Evolutionary conservation across 2,113 vertebrate species (phyloP), one percentile per base, ranked within the genome.

Genomic region (Hippolais icterina): DNA sequence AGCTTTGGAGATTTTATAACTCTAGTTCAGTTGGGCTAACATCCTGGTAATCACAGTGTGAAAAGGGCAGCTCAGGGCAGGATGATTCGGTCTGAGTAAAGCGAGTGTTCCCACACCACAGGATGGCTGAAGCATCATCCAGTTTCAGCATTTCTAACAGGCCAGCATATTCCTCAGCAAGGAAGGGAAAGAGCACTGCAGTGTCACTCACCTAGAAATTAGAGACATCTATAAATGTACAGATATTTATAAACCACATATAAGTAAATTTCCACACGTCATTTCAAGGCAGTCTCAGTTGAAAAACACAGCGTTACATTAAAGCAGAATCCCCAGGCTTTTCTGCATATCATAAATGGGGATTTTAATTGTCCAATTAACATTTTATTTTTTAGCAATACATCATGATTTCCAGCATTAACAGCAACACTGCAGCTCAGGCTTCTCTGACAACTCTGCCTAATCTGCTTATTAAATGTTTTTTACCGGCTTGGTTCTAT

Each of bases 321-420:
- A 57, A 82, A 95, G 65, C 54, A 81, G 52, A 93, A 88, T 24
- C 69, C 27, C 11, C 21, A 76, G 87, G 89, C 82, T 89, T 57
- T 87, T 89, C 57, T 94, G 31, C 42, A 17, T 76, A 28, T 80
- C 0, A 0, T 63, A 83, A 89, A 87, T 39, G 25, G 39, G 9
- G 49, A 71, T 92, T 95, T 91, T 95, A 92, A 94, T 97, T 91
- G 77, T 84, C 65, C 89, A 92, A 94, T 95, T 96, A 94, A 79
- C 91, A 75, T 78, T 94, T 92, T 54, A 33, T 52, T 87, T 84
- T 93, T 84, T 46, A 95, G 94, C 65, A 94, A 68, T 82, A 57
- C 20, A 17, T 94, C 65, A 69, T 84, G 46, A 91, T 93, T 91
- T 87, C 87, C 88, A 81, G 49, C 77, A 93, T 68, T 75, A 89